These are phyloP conservation scores for Thysanoteuthis rhombus DNA, from an alignment of 2,888 invertebrate genomes.

Conservation along the genomic window DNA sequence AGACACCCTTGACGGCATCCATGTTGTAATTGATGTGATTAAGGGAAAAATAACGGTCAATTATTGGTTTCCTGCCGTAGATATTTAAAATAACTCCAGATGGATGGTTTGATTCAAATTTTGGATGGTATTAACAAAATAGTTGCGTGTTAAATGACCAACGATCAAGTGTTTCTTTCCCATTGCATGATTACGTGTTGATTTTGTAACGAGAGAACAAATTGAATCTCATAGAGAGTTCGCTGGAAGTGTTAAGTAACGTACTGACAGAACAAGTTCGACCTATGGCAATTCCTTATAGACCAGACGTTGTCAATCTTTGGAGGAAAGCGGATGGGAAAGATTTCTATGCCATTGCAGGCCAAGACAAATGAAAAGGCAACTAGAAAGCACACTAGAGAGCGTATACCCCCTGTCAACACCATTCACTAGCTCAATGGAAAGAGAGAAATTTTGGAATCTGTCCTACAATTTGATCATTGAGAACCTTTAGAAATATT, in stretches of 20 bases:
- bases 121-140: neutral
- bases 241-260: neutral
- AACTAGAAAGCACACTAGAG: too few species aligned
- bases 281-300: neutral
- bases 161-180: neutral
- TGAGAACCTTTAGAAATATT: too few species aligned
- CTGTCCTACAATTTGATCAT: too few species aligned
- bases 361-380: too few species aligned
- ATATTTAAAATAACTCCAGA: neutral
- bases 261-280: neutral
- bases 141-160: neutral
- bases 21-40: neutral
- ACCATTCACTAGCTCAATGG: too few species aligned
- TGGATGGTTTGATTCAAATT: neutral
- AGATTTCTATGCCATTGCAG: too few species aligned
- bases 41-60: neutral
- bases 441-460: too few species aligned
- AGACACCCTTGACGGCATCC: neutral
- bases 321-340: too few species aligned
- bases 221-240: too few species aligned
- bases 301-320: too few species aligned
- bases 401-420: too few species aligned
- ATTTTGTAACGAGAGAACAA: too few species aligned
- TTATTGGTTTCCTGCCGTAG: neutral
- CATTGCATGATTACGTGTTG: neutral